A percentile compares a stretch with the other conserved stretches of the same genome.
Evolutionary conservation across 1,140 invertebrate species (phyloP).

Genomic region (Cyphomyrmex costatus): DNA sequence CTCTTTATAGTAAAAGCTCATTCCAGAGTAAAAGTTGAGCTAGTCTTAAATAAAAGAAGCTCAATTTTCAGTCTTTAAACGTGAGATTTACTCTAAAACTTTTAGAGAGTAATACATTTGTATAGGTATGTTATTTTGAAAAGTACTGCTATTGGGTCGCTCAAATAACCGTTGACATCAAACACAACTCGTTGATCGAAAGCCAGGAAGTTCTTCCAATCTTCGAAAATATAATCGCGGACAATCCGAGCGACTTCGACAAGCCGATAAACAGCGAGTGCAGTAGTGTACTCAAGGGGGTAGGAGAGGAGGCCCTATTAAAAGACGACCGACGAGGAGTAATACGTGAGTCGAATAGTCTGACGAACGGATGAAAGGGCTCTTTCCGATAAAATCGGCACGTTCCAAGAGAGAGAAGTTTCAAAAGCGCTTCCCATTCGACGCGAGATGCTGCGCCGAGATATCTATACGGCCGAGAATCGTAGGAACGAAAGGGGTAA

Average conservation of each 20-base stretch:
- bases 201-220: background rate
- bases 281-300: constrained; percentile 41
- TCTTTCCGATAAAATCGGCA: constrained; percentile 76
- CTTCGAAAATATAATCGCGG: constrained; percentile 66
- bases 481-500: constrained; percentile 30
- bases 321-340: constrained; percentile 62
- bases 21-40: too few species aligned
- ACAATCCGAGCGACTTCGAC: constrained; percentile 59
- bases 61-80: too few species aligned
- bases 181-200: constrained; percentile 8
- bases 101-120: too few species aligned
- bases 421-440: constrained; percentile 62
- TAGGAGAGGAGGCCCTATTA: constrained; percentile 52
- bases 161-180: constrained; percentile 42
- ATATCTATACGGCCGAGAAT: constrained; percentile 54
- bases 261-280: constrained; percentile 67
- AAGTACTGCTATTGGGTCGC: background rate
- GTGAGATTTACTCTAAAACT: too few species aligned
- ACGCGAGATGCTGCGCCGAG: constrained; percentile 59
- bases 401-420: constrained; percentile 60
- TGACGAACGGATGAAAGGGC: constrained; percentile 72
- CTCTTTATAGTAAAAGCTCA: too few species aligned
- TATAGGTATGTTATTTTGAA: background rate
- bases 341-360: constrained; percentile 74
- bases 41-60: too few species aligned